Evolutionary conservation across 2,797 vertebrate species (phyloP).

Genomic region (Gymnopithys bicolor): DNA sequence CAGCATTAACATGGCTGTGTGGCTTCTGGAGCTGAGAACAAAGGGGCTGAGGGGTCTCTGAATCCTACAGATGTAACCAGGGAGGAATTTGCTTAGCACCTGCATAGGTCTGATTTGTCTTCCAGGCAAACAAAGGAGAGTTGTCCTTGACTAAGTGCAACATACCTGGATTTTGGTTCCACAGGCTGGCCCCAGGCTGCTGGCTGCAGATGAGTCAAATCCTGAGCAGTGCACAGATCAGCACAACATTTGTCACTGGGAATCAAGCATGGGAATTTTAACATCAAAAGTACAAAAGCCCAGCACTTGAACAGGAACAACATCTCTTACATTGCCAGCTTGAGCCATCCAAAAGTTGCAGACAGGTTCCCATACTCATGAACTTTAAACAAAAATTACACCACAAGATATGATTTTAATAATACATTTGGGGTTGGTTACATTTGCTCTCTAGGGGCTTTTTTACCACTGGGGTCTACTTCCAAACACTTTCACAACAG

Average conservation of each 20-base stretch:
- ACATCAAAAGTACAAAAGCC: constrained; percentile 9
- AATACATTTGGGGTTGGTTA: neutral
- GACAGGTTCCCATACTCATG: constrained; percentile 34
- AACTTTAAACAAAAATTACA: constrained; percentile 33
- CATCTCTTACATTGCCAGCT: neutral
- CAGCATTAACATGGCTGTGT: neutral
- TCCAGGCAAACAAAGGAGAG: neutral
- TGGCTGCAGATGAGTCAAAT: constrained; percentile 41
- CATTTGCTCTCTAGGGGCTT: neutral
- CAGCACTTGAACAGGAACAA: constrained; percentile 26
- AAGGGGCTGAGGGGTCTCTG: neutral
- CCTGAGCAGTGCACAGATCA: neutral
- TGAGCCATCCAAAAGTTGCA: constrained; percentile 47
- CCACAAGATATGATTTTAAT: neutral
- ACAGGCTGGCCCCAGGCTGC: neutral
- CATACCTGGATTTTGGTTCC: constrained; percentile 32
- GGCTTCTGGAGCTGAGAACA: neutral
- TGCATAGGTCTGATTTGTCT: constrained; percentile 25
- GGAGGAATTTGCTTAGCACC: constrained; percentile 27
- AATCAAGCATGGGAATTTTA: constrained; percentile 25
- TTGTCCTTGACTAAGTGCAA: neutral
- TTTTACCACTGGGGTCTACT: constrained; percentile 28
- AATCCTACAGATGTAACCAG: neutral
- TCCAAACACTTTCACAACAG: constrained; percentile 51
- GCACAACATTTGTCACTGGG: neutral